Evolutionary conservation across 2,797 vertebrate genomes (phyloP).

Genomic region (Peromyscus melanophrys): DNA sequence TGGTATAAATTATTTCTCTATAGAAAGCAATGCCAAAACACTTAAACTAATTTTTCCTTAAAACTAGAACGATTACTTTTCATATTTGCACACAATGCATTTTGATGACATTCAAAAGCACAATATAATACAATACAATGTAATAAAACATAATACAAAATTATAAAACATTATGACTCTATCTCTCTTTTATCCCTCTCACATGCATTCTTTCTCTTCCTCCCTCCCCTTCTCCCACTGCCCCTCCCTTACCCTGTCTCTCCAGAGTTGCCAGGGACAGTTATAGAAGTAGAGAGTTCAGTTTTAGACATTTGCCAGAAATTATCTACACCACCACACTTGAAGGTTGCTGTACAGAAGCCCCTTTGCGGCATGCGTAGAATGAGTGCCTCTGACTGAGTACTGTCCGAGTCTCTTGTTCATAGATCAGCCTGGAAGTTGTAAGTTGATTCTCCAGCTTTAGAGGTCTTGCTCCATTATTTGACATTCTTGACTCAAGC

Average conservation of each 20-base stretch:
- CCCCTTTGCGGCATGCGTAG: too few species aligned
- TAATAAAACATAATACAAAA: not conserved
- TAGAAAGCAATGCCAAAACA: not conserved
- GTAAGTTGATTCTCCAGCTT: constrained; percentile 84
- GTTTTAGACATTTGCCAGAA: constrained; percentile 62
- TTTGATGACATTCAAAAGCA: not conserved
- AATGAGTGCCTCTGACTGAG: constrained; percentile 58
- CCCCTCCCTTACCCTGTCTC: not conserved
- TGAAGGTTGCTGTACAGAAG: not conserved
- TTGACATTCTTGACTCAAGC: constrained; percentile 92
- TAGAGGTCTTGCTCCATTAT: constrained; percentile 89
- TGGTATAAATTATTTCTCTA: not conserved
- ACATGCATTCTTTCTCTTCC: not conserved
- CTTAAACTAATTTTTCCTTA: not conserved
- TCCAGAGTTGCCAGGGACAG: not conserved
- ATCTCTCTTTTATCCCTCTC: not conserved
- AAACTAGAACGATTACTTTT: constrained; percentile 44
- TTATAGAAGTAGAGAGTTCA: constrained; percentile 48
- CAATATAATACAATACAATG: not conserved
- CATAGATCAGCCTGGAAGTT: constrained; percentile 61
- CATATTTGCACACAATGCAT: not conserved
- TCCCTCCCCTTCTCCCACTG: not conserved
- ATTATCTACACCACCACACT: constrained; percentile 66
- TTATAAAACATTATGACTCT: not conserved
- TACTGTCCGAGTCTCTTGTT: constrained; percentile 60